A percentile compares a stretch with the other conserved stretches of the same genome.
Conservation (phyloP, 2,888 invertebrate species). For the Acanthoscelides obtectus region DNA sequence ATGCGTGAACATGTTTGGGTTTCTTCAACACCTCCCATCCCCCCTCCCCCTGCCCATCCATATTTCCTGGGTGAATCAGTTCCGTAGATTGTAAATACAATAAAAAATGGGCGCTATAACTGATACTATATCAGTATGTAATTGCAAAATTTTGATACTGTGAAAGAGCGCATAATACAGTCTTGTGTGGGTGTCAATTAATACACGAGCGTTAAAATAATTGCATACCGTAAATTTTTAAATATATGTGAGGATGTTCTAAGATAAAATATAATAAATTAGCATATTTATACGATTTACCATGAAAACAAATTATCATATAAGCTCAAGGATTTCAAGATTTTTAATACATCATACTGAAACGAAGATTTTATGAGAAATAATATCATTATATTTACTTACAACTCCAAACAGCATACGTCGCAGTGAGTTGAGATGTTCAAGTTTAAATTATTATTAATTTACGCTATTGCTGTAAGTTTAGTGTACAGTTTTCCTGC, state of each 20-base stretch:
- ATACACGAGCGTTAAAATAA: background rate
- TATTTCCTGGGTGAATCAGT: too few species aligned
- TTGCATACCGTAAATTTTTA: background rate
- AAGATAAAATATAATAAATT: background rate
- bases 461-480: background rate
- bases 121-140: too few species aligned
- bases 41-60: too few species aligned
- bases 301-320: background rate
- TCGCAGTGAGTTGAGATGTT: background rate
- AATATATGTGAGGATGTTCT: background rate
- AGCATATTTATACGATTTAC: background rate
- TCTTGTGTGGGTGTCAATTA: too few species aligned
- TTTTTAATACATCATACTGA: background rate
- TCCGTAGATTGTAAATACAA: too few species aligned
- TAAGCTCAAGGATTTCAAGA: background rate
- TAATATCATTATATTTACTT: background rate
- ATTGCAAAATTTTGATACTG: too few species aligned
- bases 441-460: background rate
- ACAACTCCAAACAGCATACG: background rate
- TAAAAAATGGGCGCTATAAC: too few species aligned
- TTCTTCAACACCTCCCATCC: too few species aligned
- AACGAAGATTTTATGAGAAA: background rate
- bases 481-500: background rate
- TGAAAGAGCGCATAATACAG: background rate
- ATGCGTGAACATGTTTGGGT: too few species aligned